phyloP scores from a whole-genome alignment of 2,888 invertebrate species.

The Noctua comes region DNA sequence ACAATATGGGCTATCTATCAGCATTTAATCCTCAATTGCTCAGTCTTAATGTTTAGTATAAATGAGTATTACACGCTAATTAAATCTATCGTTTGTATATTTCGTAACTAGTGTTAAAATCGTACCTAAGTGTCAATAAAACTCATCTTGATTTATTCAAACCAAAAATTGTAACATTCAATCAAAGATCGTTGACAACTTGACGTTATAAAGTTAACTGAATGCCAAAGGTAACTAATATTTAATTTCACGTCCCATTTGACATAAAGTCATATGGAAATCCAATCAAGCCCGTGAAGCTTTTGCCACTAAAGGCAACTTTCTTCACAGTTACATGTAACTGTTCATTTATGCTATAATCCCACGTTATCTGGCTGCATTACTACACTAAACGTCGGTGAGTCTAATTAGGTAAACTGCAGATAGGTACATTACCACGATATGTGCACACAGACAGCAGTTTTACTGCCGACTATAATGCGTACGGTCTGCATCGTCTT shows the following conservation, averaged over 20 bases:
- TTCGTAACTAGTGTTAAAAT: slow-evolving; percentile 9
- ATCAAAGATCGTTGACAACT: slow-evolving; percentile 22
- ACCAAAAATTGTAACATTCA: slow-evolving; percentile 21
- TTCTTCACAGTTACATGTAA: slow-evolving; percentile 66
- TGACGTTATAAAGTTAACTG: slow-evolving; percentile 25
- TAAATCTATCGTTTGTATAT: slow-evolving; percentile 5
- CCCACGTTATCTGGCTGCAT: slow-evolving; percentile 58
- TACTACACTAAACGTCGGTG: slow-evolving; percentile 59
- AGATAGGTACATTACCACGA: slow-evolving; percentile 62
- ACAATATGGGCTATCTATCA: not conserved
- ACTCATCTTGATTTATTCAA: slow-evolving; percentile 5
- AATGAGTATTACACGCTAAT: slow-evolving; percentile 5
- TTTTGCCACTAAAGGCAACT: slow-evolving; percentile 62
- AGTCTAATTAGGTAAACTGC: slow-evolving; percentile 66
- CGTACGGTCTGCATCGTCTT: slow-evolving; percentile 45
- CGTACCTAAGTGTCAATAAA: slow-evolving; percentile 22
- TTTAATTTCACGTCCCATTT: slow-evolving; percentile 12
- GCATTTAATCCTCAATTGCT: slow-evolving; percentile 1
- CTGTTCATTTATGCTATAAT: slow-evolving; percentile 66
- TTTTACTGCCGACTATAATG: slow-evolving; percentile 57
- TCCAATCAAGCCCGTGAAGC: slow-evolving; percentile 54
- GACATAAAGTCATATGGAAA: slow-evolving; percentile 60
- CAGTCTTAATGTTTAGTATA: not conserved
- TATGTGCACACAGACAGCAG: slow-evolving; percentile 54
- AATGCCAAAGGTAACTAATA: slow-evolving; percentile 10